phyloP scores from a whole-genome alignment of 2,113 vertebrate species.

The Tichodroma muraria region DNA sequence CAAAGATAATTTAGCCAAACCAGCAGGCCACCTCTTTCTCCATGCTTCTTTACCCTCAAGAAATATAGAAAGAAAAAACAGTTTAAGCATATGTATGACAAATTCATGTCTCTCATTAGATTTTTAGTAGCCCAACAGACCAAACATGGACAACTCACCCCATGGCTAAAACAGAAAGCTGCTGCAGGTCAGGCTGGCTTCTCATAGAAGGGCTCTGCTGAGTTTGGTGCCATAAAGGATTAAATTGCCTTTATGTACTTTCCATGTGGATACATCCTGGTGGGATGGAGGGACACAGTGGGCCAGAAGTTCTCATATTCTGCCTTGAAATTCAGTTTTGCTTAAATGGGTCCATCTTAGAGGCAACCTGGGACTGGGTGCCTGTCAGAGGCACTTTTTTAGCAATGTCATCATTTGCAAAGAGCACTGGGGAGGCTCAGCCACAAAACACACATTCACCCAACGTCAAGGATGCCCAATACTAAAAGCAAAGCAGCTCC shows the following conservation, averaged over 20 bases:
- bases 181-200: not conserved
- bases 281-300: not conserved
- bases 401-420: not conserved
- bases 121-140: not conserved
- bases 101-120: not conserved
- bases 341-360: not conserved
- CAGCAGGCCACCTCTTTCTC: not conserved
- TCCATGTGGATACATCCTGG: not conserved
- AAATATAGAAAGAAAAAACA: not conserved
- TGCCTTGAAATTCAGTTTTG: not conserved
- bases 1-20: not conserved
- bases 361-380: fast-evolving
- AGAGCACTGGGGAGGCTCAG: not conserved
- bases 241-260: not conserved
- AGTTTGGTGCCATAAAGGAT: not conserved
- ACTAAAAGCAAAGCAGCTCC: not conserved
- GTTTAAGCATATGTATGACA: not conserved
- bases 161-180: not conserved
- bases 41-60: not conserved
- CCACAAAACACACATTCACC: not conserved
- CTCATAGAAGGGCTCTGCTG: not conserved
- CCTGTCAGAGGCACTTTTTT: not conserved
- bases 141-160: not conserved
- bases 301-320: not conserved
- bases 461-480: not conserved